These are phyloP conservation scores for Forbesichthys agassizii DNA, from an alignment of 2,113 vertebrate species.

Conservation along the genomic window DNA sequence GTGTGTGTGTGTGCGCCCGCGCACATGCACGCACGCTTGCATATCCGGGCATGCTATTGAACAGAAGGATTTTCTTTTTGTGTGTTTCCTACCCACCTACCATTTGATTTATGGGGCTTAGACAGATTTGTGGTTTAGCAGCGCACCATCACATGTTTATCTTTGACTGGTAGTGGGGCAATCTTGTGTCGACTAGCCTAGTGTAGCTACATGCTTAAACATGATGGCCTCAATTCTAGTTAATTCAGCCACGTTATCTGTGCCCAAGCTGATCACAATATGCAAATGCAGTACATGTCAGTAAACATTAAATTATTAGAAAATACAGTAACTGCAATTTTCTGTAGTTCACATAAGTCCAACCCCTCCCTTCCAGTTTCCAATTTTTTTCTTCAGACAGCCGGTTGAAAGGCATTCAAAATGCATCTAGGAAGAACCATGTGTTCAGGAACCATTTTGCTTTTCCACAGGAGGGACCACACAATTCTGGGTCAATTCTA, in stretches of 20 bases:
- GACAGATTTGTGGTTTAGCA: not conserved
- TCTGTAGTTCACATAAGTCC: too few relatives aligned
- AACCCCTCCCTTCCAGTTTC: too few relatives aligned
- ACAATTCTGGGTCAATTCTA: too few relatives aligned
- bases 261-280: slow-evolving; percentile 25
- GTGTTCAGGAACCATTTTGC: too few relatives aligned
- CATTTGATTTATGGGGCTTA: slow-evolving; percentile 16
- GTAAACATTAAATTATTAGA: not conserved
- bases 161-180: not conserved
- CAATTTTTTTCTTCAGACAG: not conserved
- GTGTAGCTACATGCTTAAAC: slow-evolving; percentile 9
- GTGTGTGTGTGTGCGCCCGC: not conserved
- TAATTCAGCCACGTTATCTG: slow-evolving; percentile 25
- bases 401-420: too few relatives aligned
- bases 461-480: too few relatives aligned
- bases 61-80: not conserved
- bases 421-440: too few relatives aligned
- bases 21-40: too few relatives aligned
- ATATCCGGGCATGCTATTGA: not conserved
- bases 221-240: slow-evolving; percentile 13
- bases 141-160: slow-evolving; percentile 16
- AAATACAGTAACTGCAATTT: too few relatives aligned
- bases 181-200: slow-evolving; percentile 17
- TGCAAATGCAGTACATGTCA: slow-evolving; percentile 22
- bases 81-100: not conserved